Evolutionary conservation across 2,113 vertebrate species (phyloP).

Genomic region (Prolemur simus): DNA sequence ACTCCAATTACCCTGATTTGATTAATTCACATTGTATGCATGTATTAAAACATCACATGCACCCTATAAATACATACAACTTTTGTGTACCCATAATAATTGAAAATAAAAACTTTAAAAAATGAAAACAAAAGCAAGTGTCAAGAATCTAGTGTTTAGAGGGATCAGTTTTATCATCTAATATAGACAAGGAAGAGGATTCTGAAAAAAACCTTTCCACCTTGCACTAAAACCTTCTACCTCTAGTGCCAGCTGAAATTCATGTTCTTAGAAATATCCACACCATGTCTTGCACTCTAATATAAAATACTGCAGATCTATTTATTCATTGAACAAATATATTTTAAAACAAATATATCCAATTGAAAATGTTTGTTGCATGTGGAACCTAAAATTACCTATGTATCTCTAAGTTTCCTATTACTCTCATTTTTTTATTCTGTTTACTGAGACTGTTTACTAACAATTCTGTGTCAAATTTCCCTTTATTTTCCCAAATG

Average conservation of each 20-base stretch:
- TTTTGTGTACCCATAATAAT: background rate
- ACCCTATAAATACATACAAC: background rate
- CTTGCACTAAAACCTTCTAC: background rate
- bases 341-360: background rate
- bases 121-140: background rate
- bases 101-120: background rate
- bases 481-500: background rate
- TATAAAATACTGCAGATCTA: background rate
- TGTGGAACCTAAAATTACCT: background rate
- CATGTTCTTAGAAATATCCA: background rate
- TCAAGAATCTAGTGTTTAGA: background rate
- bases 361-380: background rate
- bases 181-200: background rate
- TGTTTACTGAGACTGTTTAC: background rate
- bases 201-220: background rate
- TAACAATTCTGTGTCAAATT: background rate
- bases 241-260: background rate
- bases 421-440: background rate
- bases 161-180: background rate
- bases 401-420: background rate
- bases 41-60: no score
- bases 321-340: background rate
- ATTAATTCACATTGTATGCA: no score
- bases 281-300: background rate
- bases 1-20: no score